Base-by-base conservation (phyloP, 1,140 invertebrate genomes). In the Chelonus insularis region DNA sequence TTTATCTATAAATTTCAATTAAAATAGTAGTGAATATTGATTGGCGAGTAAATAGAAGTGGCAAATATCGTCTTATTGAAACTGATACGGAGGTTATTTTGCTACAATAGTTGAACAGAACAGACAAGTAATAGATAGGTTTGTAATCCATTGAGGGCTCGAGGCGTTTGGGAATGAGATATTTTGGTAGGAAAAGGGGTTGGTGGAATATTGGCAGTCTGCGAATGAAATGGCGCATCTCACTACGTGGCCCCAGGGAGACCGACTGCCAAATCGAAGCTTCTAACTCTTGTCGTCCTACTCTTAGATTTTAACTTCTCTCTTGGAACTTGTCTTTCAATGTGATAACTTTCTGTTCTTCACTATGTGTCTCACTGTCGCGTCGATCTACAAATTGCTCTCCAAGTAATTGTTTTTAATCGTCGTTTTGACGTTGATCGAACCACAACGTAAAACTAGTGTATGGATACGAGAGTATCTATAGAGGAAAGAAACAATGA, bases 111-210 rank as follows among this genome's bases (percentile, higher is more conserved):
- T 29, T 29, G 25, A 29, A 7, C 25, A 29, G 25, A 29, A 29
- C 25, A 29, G 25, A 29, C 25, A 29, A 29, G 25, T 29, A 29
- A 29, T 29, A 29, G 25, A 82, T 80, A 80, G 80, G 78, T 81
- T 81, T 82, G 79, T 81, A 81, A 81, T 81, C 77, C 76, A 79
- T 79, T 72, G 70, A 70, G 67, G 69, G 78, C 80, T 80, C 70
- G 36, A 67, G 80, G 78, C 80, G 72, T 72, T 82, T 73, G 69
- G 73, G 73, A 80, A 82, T 80, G 79, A 81, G 79, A 81, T 81
- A 80, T 81, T 81, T 78, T 75, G 21, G 25, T 12, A 29, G 16
- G 14, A 20, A 55, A 39, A 12, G 23, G 18, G 23, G 58, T 29
- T 20, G 41, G 43, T 21, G 12, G 23, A 78, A 78, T 80, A 81